Evolutionary conservation across 2,113 vertebrate species (phyloP).

Genomic region (Sprattus sprattus): DNA sequence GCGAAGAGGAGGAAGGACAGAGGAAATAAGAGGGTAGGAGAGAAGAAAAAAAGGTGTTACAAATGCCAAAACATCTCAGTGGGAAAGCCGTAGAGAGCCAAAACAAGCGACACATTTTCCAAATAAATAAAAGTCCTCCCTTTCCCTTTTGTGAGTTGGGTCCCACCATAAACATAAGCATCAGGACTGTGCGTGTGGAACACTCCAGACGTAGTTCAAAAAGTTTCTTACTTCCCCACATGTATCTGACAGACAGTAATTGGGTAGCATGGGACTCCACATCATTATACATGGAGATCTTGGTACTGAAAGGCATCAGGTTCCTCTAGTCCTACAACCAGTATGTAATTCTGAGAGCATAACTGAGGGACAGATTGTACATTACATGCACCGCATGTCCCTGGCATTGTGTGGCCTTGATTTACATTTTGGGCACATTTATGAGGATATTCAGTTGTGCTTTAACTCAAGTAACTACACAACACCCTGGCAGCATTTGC

Average conservation of each 20-base stretch:
- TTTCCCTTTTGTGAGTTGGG: neutral
- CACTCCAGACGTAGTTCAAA: neutral
- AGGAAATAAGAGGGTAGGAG: too few species aligned
- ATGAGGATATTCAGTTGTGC: too few species aligned
- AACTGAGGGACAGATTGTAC: too few species aligned
- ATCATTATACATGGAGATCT: neutral
- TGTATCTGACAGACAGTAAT: neutral
- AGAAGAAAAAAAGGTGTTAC: neutral
- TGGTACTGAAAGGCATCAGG: neutral
- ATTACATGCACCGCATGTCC: neutral
- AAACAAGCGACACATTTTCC: constrained; percentile 7
- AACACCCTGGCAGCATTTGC: too few species aligned
- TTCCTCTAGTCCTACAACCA: neutral
- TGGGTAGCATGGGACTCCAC: neutral
- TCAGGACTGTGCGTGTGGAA: neutral
- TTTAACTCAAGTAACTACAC: too few species aligned
- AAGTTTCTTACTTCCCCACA: neutral
- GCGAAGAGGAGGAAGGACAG: neutral
- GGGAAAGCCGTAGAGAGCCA: neutral
- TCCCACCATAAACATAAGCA: neutral
- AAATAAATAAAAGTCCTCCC: neutral
- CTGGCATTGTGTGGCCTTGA: neutral
- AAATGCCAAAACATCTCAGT: neutral
- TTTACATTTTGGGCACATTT: neutral
- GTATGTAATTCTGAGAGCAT: too few species aligned